Conservation (phyloP, 1,140 invertebrate species). For the Musca domestica region DNA sequence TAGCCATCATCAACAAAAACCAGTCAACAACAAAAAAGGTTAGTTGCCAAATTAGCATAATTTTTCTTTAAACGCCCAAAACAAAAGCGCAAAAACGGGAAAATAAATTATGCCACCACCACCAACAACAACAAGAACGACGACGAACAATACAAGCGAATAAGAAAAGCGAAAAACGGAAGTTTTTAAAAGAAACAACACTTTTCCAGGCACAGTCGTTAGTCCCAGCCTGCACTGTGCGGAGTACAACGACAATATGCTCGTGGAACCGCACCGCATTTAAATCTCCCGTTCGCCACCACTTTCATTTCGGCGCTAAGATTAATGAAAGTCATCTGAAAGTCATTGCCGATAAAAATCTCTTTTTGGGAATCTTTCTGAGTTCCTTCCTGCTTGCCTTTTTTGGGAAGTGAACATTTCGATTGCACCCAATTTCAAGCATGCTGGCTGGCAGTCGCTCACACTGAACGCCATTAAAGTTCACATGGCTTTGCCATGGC, state of each 20-base stretch:
- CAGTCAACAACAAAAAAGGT: slow-evolving; percentile 1
- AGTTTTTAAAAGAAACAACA: not conserved
- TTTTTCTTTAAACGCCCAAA: slow-evolving; percentile 12
- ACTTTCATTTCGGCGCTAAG: not conserved
- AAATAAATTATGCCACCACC: not conserved
- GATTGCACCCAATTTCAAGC: no score
- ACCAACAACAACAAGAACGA: not conserved
- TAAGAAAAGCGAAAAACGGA: not conserved
- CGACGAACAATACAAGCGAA: not conserved
- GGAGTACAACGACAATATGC: no score
- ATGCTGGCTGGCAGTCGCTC: no score
- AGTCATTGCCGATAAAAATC: slow-evolving; percentile 14
- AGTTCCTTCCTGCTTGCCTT: no score
- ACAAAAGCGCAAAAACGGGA: not conserved
- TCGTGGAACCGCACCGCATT: not conserved
- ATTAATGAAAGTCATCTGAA: slow-evolving; percentile 21
- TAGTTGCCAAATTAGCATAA: slow-evolving; percentile 18
- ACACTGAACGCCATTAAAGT: no score
- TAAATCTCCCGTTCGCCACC: not conserved
- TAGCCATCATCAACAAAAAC: not conserved
- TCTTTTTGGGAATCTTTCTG: not conserved
- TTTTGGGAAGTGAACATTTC: no score
- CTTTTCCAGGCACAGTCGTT: no score
- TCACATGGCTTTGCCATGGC: no score
- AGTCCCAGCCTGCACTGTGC: no score